Percentiles rank a stretch among this genome's conserved stretches.
Evolutionary conservation across 2,113 vertebrate species (phyloP).

Genomic region (Podarcis muralis): DNA sequence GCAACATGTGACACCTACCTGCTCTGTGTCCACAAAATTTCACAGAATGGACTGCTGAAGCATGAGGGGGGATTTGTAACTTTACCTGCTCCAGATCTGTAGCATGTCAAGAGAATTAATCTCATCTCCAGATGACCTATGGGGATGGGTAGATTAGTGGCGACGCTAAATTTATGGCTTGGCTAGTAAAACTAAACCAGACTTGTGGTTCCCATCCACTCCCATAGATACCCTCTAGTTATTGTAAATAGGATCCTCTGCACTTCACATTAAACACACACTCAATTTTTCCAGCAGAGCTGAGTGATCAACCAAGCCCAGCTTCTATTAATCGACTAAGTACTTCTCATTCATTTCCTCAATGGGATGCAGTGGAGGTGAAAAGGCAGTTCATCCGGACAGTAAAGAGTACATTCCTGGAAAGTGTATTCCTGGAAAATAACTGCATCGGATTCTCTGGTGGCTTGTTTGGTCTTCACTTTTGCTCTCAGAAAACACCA

Average conservation of each 20-base stretch:
- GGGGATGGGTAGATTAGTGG: too few species aligned
- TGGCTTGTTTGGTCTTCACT: neutral
- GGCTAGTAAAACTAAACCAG: neutral
- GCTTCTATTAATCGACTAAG: neutral
- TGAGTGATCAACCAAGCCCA: neutral
- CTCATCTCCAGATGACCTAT: too few species aligned
- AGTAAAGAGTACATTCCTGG: neutral
- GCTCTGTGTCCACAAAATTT: neutral
- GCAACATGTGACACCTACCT: neutral
- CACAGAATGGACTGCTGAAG: neutral
- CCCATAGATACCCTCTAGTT: neutral
- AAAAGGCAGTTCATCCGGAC: too few species aligned
- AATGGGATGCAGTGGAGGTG: too few species aligned
- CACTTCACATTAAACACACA: neutral
- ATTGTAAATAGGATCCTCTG: neutral
- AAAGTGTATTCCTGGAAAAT: neutral
- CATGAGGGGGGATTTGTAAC: neutral
- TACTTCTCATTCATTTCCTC: neutral
- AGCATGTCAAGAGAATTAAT: too few species aligned
- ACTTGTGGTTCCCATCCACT: neutral
- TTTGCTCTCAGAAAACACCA: neutral
- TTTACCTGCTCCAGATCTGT: neutral
- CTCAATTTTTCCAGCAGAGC: neutral
- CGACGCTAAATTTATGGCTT: too few species aligned
- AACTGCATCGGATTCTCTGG: neutral